Conservation (phyloP, 2,113 vertebrate species). For the Sialia sialis region DNA sequence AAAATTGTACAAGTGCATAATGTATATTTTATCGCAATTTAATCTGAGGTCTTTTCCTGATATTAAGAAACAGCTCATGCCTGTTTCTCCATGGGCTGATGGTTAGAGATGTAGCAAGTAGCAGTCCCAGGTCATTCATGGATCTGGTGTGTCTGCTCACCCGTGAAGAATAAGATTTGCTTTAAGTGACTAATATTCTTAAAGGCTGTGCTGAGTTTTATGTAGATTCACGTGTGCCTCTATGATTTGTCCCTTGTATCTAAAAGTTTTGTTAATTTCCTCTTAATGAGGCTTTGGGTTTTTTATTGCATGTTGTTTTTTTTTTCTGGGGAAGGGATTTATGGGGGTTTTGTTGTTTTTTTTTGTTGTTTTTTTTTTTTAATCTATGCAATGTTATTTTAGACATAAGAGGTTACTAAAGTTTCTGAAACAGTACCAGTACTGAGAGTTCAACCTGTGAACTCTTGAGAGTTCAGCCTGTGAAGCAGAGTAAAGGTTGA, state of each 20-base stretch:
- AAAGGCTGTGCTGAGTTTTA: background rate
- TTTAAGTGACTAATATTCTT: constrained; percentile 36
- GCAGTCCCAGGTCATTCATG: constrained; percentile 45
- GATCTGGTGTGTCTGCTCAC: constrained; percentile 38
- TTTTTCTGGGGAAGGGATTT: background rate
- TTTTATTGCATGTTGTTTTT: background rate
- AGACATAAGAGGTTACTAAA: background rate
- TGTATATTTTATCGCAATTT: constrained; percentile 66
- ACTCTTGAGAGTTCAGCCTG: background rate
- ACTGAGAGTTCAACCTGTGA: background rate
- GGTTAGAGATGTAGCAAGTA: constrained; percentile 59
- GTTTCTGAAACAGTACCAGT: background rate
- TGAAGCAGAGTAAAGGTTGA: background rate
- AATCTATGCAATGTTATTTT: background rate
- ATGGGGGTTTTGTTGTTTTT: background rate
- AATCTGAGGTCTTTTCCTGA: constrained; percentile 34
- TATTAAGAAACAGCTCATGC: constrained; percentile 58
- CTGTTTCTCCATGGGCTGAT: constrained; percentile 48
- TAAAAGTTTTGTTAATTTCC: background rate
- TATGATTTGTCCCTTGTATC: background rate
- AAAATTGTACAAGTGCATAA: constrained; percentile 52
- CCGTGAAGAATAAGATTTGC: constrained; percentile 42
- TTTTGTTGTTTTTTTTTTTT: background rate
- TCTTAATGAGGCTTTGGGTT: background rate
- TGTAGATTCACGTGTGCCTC: background rate